Evolutionary conservation across 2,797 vertebrate species (phyloP), one percentile per base, ranked within the genome.

Genomic region (Syngnathus acus): DNA sequence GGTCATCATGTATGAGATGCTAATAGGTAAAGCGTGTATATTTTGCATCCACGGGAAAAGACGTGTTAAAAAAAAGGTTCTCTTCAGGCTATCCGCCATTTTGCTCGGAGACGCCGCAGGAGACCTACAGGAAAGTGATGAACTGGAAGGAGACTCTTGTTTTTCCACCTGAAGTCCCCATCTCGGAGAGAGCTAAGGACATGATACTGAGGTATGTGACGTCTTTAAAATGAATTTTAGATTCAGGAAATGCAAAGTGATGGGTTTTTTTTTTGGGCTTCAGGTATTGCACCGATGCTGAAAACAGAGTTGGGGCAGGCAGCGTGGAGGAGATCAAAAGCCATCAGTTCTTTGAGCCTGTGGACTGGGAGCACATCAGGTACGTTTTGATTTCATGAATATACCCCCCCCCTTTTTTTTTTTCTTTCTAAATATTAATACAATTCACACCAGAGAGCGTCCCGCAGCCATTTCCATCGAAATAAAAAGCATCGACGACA

Each of bases 311-410:
- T 51, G 97, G 97, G 64, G 94, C 95, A 23, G 92, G 87, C 63
- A 94, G 93, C 37, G 92, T 99, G 61, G 97, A 99, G 63, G 97
- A 99, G 86, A 98, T 99, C 65, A 99, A 97, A 82, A 91, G 83
- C 70, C 95, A 98, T 54, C 84, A 83, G 0, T 99, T 98, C 82
- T 99, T 99, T 84, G 97, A 98, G 90, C 92, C 92, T 0, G 96
- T 99, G 23, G 97, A 99, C 89, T 99, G 95, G 96, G 96, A 96
- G 37, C 97, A 99, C 79, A 97, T 98, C 88, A 96, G 97, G 97
- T 98, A 90, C 17, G 38, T 19, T 64, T 14, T 19, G 21, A 13
- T 37, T 17, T 19, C 32, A 14, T 37, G 32, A 17, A 2, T 32
- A 16, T 14, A 6, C 1, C 48, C 17, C 16, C 17, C 19, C 3